Evolutionary conservation across 2,888 invertebrate genomes (phyloP).

Genomic region (Patella depressa): DNA sequence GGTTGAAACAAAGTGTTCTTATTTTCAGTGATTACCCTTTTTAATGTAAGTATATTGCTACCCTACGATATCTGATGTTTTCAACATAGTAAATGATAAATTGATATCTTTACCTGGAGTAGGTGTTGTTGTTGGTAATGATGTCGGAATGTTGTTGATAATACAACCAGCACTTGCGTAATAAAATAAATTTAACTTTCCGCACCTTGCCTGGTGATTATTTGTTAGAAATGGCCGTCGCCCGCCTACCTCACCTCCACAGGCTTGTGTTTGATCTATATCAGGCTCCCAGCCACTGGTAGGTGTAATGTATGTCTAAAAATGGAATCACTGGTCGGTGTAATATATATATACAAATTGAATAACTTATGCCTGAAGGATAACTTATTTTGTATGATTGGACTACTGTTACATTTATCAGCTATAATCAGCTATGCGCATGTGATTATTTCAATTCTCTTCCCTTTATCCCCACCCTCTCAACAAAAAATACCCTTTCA

Average conservation of each 20-base stretch:
- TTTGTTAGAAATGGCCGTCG: slow-evolving; percentile 17
- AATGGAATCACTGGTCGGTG: slow-evolving; percentile 44
- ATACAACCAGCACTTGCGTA: slow-evolving; percentile 24
- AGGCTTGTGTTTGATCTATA: slow-evolving; percentile 51
- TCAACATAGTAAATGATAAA: too few relatives aligned
- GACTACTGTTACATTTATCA: too few relatives aligned
- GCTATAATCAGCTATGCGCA: too few relatives aligned
- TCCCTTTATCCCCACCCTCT: background rate
- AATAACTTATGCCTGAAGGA: slow-evolving; percentile 38
- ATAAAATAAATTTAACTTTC: slow-evolving; percentile 39
- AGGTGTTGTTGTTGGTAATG: too few relatives aligned
- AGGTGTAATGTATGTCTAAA: slow-evolving; percentile 47
- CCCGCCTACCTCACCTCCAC: slow-evolving; percentile 23
- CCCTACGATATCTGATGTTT: too few relatives aligned
- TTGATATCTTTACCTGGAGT: too few relatives aligned
- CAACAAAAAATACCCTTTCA: background rate
- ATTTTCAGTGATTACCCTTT: too few relatives aligned
- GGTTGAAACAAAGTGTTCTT: too few relatives aligned
- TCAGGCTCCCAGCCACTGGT: slow-evolving; percentile 63
- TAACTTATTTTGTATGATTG: too few relatives aligned
- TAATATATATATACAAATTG: slow-evolving; percentile 40
- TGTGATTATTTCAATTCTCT: background rate
- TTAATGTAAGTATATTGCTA: too few relatives aligned
- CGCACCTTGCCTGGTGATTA: slow-evolving; percentile 45
- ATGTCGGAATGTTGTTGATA: slow-evolving; percentile 13